Evolutionary conservation across 1,140 invertebrate species (phyloP), one percentile per base, ranked within the genome.

Genomic region (Papilio dardanus): DNA sequence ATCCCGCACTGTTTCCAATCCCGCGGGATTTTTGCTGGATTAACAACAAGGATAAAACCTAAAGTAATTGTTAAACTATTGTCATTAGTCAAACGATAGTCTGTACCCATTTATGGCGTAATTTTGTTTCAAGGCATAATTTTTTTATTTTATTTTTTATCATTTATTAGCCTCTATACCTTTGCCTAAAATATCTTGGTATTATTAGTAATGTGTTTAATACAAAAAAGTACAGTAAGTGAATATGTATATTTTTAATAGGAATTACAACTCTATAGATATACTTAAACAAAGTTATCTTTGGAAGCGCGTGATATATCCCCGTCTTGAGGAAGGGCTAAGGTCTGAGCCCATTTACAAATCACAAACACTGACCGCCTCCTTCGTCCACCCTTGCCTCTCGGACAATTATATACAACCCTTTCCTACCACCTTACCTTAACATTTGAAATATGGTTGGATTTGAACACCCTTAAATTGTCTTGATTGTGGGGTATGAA

Each of bases 351-450:
- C 91, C 91, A 92, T 93, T 93, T 93, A 93, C 91, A 93, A 93
- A 93, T 93, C 91, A 93, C 91, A 93, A 93, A 93, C 91, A 93
- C 88, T 93, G 91, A 92, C 90, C 90, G 88, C 83, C 90, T 84
- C 79, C 78, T 78, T 75, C 68, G 46, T 74, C 79, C 76, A 54
- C 65, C 77, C 75, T 79, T 66, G 76, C 71, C 79, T 62, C 24
- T 71, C 79, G 79, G 76, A 86, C 89, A 92, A 89, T 92, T 89
- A 90, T 89, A 88, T 88, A 88, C 87, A 90, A 88, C 90, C 89
- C 87, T 87, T 87, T 78, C 89, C 87, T 83, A 88, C 46, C 87
- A 90, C 90, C 90, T 92, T 91, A 82, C 83, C 80, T 74, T 78
- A 87, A 88, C 82, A 81, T 83, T 89, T 92, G 88, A 91, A 89